These are phyloP conservation scores for Prosapia bicincta DNA, from an alignment of 2,888 invertebrate species.

Conservation along the genomic window DNA sequence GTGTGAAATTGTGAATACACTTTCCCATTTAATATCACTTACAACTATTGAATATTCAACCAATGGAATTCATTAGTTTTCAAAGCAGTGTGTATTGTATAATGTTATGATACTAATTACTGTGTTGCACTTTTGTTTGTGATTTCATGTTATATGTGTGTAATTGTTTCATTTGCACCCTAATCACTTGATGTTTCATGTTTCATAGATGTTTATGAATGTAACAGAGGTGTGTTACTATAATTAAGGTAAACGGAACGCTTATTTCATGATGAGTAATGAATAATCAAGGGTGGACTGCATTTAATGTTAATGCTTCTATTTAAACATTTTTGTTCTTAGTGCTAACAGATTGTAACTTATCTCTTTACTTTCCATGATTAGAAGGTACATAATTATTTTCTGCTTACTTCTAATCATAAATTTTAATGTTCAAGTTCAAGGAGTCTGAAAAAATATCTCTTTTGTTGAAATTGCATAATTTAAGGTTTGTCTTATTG, in stretches of 20 bases:
- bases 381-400: no score
- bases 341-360: background rate
- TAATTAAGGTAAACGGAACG: background rate
- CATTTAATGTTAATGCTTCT: background rate
- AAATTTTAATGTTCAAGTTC: no score
- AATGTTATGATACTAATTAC: background rate
- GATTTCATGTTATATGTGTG: background rate
- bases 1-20: background rate
- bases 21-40: no score
- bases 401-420: no score
- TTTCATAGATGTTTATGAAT: background rate
- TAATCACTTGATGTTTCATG: background rate
- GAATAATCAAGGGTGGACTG: background rate
- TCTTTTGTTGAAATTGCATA: no score
- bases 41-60: no score
- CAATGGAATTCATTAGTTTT: no score
- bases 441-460: no score
- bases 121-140: background rate
- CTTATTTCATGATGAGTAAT: background rate
- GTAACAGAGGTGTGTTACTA: background rate
- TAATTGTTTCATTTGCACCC: background rate
- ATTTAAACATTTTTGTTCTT: background rate
- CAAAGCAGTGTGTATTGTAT: no score
- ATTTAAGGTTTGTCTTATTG: no score
- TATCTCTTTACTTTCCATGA: no score